Conservation (phyloP, 2,888 invertebrate genomes). For the Trichopoda pennipes region DNA sequence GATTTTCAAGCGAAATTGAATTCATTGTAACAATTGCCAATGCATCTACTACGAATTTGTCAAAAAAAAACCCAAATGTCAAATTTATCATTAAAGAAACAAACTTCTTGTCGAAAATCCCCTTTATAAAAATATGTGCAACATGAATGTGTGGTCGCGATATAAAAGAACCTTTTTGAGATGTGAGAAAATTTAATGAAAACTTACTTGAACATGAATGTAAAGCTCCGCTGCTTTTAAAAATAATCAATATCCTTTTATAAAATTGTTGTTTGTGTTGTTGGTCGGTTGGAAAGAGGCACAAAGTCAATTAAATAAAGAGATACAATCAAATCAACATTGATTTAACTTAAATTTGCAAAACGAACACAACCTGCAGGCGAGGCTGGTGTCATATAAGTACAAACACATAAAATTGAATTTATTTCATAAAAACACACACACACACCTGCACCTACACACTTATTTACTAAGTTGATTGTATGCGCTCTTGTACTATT, state of each 20-base stretch:
- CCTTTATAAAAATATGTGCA: no score
- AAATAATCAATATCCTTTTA: conserved; percentile 52
- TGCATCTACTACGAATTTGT: no score
- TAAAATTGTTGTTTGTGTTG: not conserved
- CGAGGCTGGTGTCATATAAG: not conserved
- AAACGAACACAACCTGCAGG: not conserved
- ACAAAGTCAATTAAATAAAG: conserved; percentile 16
- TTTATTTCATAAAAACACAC: not conserved
- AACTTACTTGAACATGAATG: conserved; percentile 18
- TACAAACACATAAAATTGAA: not conserved
- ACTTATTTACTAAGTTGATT: no score
- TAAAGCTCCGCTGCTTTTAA: conserved; percentile 2
- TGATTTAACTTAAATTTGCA: conserved; percentile 31
- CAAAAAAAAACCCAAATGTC: no score
- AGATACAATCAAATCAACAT: conserved; percentile 30
- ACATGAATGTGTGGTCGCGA: not conserved
- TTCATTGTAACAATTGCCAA: no score
- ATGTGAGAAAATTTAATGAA: conserved; percentile 29
- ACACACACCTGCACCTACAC: not conserved
- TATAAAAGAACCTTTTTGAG: not conserved
- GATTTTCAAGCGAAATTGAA: no score
- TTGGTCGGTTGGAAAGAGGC: not conserved
- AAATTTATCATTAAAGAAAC: no score
- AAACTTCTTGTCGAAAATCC: no score
- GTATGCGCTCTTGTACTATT: no score